Conservation (phyloP, 2,113 vertebrate species). For the Mohoua ochrocephala region DNA sequence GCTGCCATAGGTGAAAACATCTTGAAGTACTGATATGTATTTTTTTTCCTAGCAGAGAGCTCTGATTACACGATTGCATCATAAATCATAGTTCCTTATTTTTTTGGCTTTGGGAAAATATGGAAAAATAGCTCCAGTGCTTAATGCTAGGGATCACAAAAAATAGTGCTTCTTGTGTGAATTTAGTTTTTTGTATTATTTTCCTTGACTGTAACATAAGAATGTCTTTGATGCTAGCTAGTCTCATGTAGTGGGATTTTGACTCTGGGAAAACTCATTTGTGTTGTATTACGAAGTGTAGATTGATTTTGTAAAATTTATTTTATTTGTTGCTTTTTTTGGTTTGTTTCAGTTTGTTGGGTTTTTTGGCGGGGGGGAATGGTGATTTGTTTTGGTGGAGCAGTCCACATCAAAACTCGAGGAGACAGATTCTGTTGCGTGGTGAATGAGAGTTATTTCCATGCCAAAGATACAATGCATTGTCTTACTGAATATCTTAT, state of each 20-base stretch:
- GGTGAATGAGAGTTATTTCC: not conserved
- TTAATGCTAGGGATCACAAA: not conserved
- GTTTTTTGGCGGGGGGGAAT: rapidly evolving
- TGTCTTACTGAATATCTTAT: not conserved
- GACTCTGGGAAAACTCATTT: not conserved
- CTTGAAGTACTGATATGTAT: not conserved
- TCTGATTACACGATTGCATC: not conserved
- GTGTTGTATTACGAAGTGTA: not conserved
- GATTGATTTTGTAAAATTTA: not conserved
- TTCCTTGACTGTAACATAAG: not conserved
- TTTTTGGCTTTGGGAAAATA: not conserved
- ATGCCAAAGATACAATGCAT: not conserved
- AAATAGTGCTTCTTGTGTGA: not conserved
- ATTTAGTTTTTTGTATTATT: not conserved
- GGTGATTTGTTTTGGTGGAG: not conserved
- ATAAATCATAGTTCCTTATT: not conserved
- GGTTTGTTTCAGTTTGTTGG: not conserved
- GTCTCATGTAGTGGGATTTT: not conserved
- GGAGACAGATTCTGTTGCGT: not conserved
- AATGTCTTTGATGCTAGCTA: not conserved
- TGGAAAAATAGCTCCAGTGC: not conserved
- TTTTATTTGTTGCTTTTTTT: not conserved
- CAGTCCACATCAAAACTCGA: not conserved
- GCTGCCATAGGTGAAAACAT: not conserved
- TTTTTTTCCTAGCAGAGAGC: not conserved